phyloP scores from a whole-genome alignment of 2,797 vertebrate genomes.

The Euphonia xanthogaster region DNA sequence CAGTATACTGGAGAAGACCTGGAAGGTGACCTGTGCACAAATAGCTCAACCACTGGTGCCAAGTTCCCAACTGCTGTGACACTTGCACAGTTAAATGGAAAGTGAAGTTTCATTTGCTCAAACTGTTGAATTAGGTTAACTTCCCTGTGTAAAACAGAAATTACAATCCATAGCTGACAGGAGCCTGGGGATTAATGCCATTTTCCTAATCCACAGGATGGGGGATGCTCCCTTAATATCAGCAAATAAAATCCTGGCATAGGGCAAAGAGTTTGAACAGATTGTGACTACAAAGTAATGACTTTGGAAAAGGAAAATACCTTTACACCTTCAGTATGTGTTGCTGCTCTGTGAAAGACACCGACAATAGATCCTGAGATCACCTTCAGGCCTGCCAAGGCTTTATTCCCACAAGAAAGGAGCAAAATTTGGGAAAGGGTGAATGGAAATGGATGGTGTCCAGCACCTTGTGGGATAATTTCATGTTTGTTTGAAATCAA shows the following conservation, averaged over 20 bases:
- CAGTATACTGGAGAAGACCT: conserved; percentile 22
- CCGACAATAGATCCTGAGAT: background rate
- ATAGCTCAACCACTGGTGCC: conserved; percentile 1
- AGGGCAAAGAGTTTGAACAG: background rate
- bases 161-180: background rate
- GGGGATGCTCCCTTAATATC: background rate
- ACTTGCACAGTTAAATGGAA: background rate
- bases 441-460: background rate
- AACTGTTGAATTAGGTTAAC: background rate
- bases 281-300: background rate
- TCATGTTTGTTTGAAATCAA: background rate
- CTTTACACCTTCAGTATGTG: background rate
- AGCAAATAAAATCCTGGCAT: background rate
- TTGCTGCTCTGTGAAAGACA: background rate
- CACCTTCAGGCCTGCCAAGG: background rate
- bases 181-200: background rate
- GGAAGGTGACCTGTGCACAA: conserved; percentile 45
- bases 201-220: background rate
- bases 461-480: background rate
- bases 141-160: background rate
- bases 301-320: background rate
- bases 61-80: conserved; percentile 33
- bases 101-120: background rate
- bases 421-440: background rate
- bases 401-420: background rate